These are phyloP conservation scores for Leptatherina wallacei DNA, from an alignment of 2,797 vertebrate species.

Conservation along the genomic window DNA sequence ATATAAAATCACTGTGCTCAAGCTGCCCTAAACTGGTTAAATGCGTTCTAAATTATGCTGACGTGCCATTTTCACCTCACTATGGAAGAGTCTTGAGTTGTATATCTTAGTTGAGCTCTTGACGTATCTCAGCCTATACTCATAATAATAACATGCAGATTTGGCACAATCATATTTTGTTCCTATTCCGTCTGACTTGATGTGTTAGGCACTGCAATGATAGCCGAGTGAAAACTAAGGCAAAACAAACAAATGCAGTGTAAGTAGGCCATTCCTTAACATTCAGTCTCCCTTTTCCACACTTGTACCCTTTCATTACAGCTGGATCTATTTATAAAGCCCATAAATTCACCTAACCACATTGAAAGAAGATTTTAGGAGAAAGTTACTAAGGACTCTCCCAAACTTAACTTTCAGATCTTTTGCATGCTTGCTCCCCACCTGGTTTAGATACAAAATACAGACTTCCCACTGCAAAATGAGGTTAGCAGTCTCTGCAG, in stretches of 20 bases:
- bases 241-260: slow-evolving; percentile 58
- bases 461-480: slow-evolving; percentile 51
- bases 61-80: slow-evolving; percentile 37
- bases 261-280: slow-evolving; percentile 72
- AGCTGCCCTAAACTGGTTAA: slow-evolving; percentile 24
- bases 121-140: slow-evolving; percentile 41
- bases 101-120: slow-evolving; percentile 43
- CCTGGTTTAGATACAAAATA: slow-evolving; percentile 40
- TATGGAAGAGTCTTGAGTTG: slow-evolving; percentile 49
- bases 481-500: slow-evolving; percentile 45
- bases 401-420: slow-evolving; percentile 21
- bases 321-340: slow-evolving; percentile 82
- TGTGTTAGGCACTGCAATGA: slow-evolving; percentile 46
- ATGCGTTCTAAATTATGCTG: slow-evolving; percentile 27
- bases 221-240: slow-evolving; percentile 41
- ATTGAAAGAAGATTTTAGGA: slow-evolving; percentile 46
- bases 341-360: slow-evolving; percentile 75
- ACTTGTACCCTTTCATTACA: slow-evolving; percentile 81
- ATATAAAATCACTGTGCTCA: slow-evolving; percentile 19
- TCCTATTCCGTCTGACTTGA: slow-evolving; percentile 40
- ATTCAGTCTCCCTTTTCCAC: slow-evolving; percentile 69
- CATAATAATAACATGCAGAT: slow-evolving; percentile 48
- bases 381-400: slow-evolving; percentile 68
- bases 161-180: slow-evolving; percentile 42
- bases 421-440: slow-evolving; percentile 26